Evolutionary conservation across 2,888 invertebrate genomes (phyloP).

Genomic region (Cyrtodaria siliqua): DNA sequence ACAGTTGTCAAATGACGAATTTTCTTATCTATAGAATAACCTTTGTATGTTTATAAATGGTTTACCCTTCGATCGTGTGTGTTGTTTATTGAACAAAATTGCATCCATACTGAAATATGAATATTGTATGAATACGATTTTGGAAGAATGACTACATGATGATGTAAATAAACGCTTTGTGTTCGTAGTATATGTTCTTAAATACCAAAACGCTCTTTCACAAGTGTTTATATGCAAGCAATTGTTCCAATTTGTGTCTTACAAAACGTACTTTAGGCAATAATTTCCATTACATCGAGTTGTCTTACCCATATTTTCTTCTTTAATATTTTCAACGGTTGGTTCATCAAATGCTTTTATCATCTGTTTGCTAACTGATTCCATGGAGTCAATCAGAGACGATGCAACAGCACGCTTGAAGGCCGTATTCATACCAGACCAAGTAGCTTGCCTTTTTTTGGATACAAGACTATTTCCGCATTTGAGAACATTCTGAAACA

Average conservation of each 20-base stretch:
- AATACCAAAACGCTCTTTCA: too few species aligned
- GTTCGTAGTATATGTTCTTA: neutral
- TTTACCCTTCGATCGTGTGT: neutral
- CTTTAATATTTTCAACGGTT: constrained; percentile 64
- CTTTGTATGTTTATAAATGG: too few species aligned
- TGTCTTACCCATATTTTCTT: constrained; percentile 64
- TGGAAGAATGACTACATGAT: too few species aligned
- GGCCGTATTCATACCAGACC: constrained; percentile 62
- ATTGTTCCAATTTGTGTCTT: too few species aligned
- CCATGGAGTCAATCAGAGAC: too few species aligned
- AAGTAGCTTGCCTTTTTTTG: constrained; percentile 63
- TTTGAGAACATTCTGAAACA: constrained; percentile 74
- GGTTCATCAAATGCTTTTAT: constrained; percentile 68
- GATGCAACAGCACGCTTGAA: constrained; percentile 63
- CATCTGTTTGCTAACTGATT: too few species aligned
- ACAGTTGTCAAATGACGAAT: neutral
- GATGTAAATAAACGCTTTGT: neutral
- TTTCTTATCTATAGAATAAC: neutral
- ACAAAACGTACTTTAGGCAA: neutral
- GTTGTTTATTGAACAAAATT: too few species aligned
- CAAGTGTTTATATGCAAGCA: too few species aligned
- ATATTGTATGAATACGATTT: too few species aligned
- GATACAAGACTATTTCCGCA: too few species aligned
- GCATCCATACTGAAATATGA: too few species aligned
- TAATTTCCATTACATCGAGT: neutral